Evolutionary conservation across 2,113 vertebrate species (phyloP), one percentile per base, ranked within the genome.

Genomic region (Centropus unirufus): DNA sequence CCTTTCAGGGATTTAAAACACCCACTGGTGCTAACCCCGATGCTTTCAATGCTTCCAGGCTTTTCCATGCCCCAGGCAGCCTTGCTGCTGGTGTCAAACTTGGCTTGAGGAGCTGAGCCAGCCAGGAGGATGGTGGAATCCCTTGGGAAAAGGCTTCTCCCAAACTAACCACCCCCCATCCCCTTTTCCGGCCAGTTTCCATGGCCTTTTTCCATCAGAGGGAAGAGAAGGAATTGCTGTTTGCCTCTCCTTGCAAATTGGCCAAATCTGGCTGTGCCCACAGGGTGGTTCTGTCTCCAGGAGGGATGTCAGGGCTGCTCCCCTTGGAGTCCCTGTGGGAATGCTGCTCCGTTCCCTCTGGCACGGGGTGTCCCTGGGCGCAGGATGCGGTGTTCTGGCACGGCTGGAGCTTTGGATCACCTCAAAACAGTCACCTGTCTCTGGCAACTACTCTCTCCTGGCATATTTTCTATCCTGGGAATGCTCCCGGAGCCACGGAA

Each of bases 401-500:
- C 42, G 14, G 44, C 9, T 11, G 8, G 22, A 23, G 72, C 59
- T 30, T 29, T 8, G 16, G 27, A 2, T 19, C 44, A 1, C 26
- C 44, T 36, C 9, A 4, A 34, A 5, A 5, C 2, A 9, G 12
- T 17, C 11, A 1, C 57, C 47, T 4, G 39, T 15, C 32, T 14
- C 72, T 17, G 46, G 46, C 46, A 46, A 18, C 44, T 44, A 7
- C 24, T 52, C 36, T n/a, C 51, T 30, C 29, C 4, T 4, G 34
- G 32, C 70, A 7, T 7, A 0, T 40, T 40, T 23, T 47, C 49
- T 64, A 19, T 22, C 66, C 52, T 44, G 4, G 30, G 40, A 29
- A 8, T 0, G 5, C 15, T 70, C 36, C 32, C 16, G 2, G n/a
- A 40, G 70, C 26, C 8, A 29, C 1, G 12, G 11, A 49, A 6